Evolutionary conservation across 2,888 invertebrate species (phyloP), one percentile per base, ranked within the genome.

Genomic region (Rhaphigaster nebulosa): DNA sequence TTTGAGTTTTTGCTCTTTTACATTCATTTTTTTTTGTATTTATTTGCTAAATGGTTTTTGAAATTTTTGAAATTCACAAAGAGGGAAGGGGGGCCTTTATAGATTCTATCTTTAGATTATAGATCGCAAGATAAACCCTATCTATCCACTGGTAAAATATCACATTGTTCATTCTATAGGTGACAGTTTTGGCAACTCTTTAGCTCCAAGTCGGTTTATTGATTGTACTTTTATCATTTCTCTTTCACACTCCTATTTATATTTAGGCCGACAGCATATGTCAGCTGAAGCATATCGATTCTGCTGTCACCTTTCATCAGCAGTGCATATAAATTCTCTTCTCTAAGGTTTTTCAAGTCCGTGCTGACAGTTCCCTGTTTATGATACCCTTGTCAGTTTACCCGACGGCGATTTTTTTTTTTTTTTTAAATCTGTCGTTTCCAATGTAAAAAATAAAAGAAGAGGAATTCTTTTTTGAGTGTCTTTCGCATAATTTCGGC

Each of bases 161-260:
- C 3, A 20, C 15, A 65, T 65, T 65, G 65, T 65, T 29, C 65
- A 29, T 65, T 65, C 29, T 65, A 29, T 15, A 29, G 29, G 13
- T 6, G 13, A 29, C 3, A 29, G 65, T 15, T 65, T 29, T 65
- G 29, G n/a, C 5, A 15, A 3, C 29, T 65, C 65, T 8, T 65
- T 65, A 65, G 65, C n/a, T 20, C 65, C 15, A 29, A 65, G 65
- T 29, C 65, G 26, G 65, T 65, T 65, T 65, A 65, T 65, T 65
- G 65, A 65, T 65, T 65, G 65, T 65, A 65, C 65, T 65, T 65
- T 65, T 65, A 65, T 29, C 65, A 65, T 65, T 65, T 65, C 29
- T 65, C 65, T 65, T 65, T 65, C 20, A 60, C n/a, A 10, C 60
- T 65, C 13, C 65, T 29, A 65, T 65, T 65, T 65, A 65, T 65